Base-by-base conservation (phyloP, 1,140 invertebrate genomes). In the Pemphigus obesinymphae region DNA sequence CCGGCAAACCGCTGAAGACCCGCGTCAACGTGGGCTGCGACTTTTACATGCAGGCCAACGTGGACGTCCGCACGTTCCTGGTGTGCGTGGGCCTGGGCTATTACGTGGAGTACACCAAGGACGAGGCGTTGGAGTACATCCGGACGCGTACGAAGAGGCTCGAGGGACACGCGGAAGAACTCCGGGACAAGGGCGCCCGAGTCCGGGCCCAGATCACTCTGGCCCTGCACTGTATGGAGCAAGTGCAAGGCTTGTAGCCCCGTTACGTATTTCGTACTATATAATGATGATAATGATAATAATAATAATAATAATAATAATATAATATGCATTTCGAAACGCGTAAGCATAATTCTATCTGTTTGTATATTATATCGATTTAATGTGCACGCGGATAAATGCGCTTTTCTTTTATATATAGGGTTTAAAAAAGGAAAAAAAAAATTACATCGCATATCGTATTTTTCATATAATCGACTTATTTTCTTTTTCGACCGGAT, bases 201-300 rank as follows among this genome's bases (percentile, higher is more conserved):
- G 92, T 92, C 0, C 94, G 94, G 84, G 91, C 93, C 11, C 90
- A 94, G 85, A 95, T 96, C 82, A 95, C 95, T 86, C 86, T 95
- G 83, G 90, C 94, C 82, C 87, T 94, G 17, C 88, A 92, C 84
- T 89, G 89, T 11, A 89, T 94, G 26, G 87, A 88, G 68, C 90
- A 93, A 83, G 85, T 92, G 23, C 85, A 85, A 45, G 53, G 53
- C 0, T 17, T 80, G 10, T 55, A 26, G 11, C 11, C 20, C n/a
- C n/a, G n/a, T n/a, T n/a, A n/a, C n/a, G n/a, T n/a, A n/a, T n/a
- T n/a, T n/a, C n/a, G n/a, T n/a, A n/a, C n/a, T n/a, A n/a, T n/a
- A n/a, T n/a, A n/a, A n/a, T n/a, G n/a, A n/a, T n/a, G n/a, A n/a
- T n/a, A n/a, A n/a, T n/a, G n/a, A n/a, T n/a, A n/a, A n/a, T n/a